Base-by-base conservation (phyloP, 1,140 invertebrate species). In the Hycleus cichorii region DNA sequence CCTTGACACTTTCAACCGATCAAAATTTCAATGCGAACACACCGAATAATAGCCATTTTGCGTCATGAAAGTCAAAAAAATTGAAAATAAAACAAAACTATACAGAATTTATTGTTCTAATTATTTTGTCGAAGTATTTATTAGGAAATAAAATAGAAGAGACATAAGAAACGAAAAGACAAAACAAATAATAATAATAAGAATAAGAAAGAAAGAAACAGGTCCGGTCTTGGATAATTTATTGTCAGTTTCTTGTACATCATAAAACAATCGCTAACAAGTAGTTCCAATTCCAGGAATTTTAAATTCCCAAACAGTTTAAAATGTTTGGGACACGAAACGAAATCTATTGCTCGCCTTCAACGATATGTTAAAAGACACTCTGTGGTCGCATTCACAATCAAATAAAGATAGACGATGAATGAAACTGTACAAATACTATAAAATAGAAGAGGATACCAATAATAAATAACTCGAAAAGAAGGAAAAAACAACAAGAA, bases 301-400 rank as follows among this genome's bases (percentile, higher is more conserved):
- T 65, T 67, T 60, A 67, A 69, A 69, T 69, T 71, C 66, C 63
- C 68, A 64, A 71, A 68, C 68, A 68, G 68, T 69, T 71, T 68
- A 67, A 66, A 68, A 71, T 71, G 69, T 71, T 71, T 68, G 60
- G 65, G 65, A 71, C 69, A 69, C 69, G 64, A 64, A 66, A 69
- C 64, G 56, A 68, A 71, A 71, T 71, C 66, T 69, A 71, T 71
- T 68, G 65, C 69, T 64, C 52, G 51, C 57, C 60, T 63, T 62
- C 39, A 59, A 47, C 67, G 64, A 71, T 71, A 71, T 58, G 66
- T 71, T 69, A 65, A 53, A 47, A 46, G 46, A 26, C 47, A 50
- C 40, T n/a, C 9, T 32, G 32, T 32, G 32, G 32, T 32, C 32
- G 32, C 32, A 32, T 32, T 32, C 32, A 32, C 32, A 32, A 32